Evolutionary conservation across 2,113 vertebrate species (phyloP).

Genomic region (Brachirus orientalis): DNA sequence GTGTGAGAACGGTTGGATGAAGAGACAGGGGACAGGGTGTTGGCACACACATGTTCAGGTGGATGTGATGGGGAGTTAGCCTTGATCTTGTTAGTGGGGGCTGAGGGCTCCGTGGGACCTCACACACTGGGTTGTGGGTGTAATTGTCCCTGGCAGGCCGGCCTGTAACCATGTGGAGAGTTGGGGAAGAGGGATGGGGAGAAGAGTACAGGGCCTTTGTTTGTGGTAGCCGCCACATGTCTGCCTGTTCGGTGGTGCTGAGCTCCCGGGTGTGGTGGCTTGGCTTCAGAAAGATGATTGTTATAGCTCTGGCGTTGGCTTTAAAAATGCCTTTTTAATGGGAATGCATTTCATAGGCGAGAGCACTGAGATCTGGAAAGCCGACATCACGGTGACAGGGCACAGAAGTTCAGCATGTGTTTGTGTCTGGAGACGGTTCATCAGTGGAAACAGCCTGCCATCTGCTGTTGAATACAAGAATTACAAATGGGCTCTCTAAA

Average conservation of each 20-base stretch:
- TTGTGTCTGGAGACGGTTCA: slow-evolving; percentile 15
- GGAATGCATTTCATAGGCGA: slow-evolving; percentile 82
- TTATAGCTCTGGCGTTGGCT: slow-evolving; percentile 82
- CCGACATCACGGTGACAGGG: slow-evolving; percentile 66
- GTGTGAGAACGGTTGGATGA: slow-evolving; percentile 44
- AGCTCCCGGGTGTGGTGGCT: slow-evolving; percentile 68
- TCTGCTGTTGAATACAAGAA: slow-evolving; percentile 70
- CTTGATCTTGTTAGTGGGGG: slow-evolving; percentile 82
- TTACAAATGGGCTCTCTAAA: slow-evolving; percentile 23
- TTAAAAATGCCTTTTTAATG: slow-evolving; percentile 84
- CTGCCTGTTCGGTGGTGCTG: slow-evolving; percentile 79
- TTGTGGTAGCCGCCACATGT: slow-evolving; percentile 80
- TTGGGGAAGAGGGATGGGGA: slow-evolving; percentile 67
- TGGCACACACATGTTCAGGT: slow-evolving; percentile 60
- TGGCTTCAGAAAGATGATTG: slow-evolving; percentile 80
- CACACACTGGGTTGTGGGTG: slow-evolving; percentile 80
- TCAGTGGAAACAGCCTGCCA: slow-evolving; percentile 84
- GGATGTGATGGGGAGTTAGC: slow-evolving; percentile 66
- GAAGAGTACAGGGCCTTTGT: slow-evolving; percentile 77
- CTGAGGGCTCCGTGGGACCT: slow-evolving; percentile 80
- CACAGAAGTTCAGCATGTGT: slow-evolving; percentile 70
- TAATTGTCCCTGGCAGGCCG: slow-evolving; percentile 80
- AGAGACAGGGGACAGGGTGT: slow-evolving; percentile 40
- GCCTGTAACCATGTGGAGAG: slow-evolving; percentile 73
- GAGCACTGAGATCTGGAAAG: slow-evolving; percentile 74